phyloP scores from a whole-genome alignment of 35 echinoderm and acorn worm genomes.

The Ophiothrix spiculata region DNA sequence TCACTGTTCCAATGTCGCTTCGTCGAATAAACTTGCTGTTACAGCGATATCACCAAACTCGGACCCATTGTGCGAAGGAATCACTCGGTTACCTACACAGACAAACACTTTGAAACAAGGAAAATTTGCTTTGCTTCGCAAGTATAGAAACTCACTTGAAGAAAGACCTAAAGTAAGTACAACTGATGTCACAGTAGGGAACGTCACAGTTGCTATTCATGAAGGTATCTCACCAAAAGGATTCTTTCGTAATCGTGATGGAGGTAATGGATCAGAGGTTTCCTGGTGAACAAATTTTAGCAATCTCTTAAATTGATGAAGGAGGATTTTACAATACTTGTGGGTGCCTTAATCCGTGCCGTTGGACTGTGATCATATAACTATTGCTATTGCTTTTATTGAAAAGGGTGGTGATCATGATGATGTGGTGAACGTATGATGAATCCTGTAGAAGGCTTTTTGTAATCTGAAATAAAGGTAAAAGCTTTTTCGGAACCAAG shows the following conservation, averaged over 20 bases:
- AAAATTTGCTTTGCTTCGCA: conserved; percentile 83
- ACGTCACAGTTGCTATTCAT: conserved; percentile 72
- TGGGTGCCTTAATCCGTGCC: too few relatives aligned
- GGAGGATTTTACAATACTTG: too few relatives aligned
- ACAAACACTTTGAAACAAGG: conserved; percentile 69
- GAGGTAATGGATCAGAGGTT: conserved; percentile 30
- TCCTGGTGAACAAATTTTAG: conserved; percentile 48
- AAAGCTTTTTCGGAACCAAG: too few relatives aligned
- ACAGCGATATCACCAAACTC: conserved; percentile 20
- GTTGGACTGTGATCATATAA: too few relatives aligned
- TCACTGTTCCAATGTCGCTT: neutral
- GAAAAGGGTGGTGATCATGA: too few relatives aligned
- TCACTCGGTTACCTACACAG: conserved; percentile 18
- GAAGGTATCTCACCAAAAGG: conserved; percentile 71
- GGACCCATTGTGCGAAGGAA: neutral
- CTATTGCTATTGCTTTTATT: too few relatives aligned
- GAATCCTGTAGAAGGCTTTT: too few relatives aligned
- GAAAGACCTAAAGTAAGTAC: conserved; percentile 61
- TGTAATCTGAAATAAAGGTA: too few relatives aligned
- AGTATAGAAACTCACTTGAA: conserved; percentile 81
- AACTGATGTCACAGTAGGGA: conserved; percentile 75
- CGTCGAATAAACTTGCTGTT: conserved; percentile 1
- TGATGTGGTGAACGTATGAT: too few relatives aligned
- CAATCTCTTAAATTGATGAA: too few relatives aligned
- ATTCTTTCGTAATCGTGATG: conserved; percentile 65